Conservation (phyloP, 2,113 vertebrate genomes). For the Xerus inauris region DNA sequence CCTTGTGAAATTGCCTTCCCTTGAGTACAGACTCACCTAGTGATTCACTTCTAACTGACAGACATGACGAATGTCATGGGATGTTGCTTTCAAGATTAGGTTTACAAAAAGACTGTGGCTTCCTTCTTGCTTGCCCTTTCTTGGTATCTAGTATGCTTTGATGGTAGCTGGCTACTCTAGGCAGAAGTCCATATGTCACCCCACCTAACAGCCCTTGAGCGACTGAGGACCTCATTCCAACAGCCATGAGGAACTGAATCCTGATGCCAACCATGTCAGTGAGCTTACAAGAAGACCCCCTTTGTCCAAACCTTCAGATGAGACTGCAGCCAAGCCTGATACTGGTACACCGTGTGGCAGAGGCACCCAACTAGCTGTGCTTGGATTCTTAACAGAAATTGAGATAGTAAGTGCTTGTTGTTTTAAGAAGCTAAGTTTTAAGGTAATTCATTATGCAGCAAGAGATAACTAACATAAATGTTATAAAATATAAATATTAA, state of each 20-base stretch:
- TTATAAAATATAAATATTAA: slow-evolving; percentile 23
- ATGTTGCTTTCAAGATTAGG: neutral
- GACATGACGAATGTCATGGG: neutral
- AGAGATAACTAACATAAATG: neutral
- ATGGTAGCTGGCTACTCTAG: neutral
- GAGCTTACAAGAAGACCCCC: neutral
- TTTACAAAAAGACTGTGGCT: neutral
- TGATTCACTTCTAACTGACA: neutral
- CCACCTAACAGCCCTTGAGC: neutral
- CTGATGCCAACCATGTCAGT: neutral
- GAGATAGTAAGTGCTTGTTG: neutral
- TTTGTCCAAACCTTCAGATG: neutral
- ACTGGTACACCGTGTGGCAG: neutral
- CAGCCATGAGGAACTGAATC: neutral
- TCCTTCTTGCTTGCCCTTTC: neutral
- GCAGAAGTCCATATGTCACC: neutral
- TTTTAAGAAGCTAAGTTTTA: neutral
- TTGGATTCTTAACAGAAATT: neutral
- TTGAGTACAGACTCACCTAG: neutral
- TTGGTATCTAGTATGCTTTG: neutral
- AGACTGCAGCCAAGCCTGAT: neutral
- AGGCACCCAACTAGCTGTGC: neutral
- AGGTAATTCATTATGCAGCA: neutral
- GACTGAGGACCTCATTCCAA: neutral
- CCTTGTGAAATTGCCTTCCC: slow-evolving; percentile 8